Evolutionary conservation across 2,113 vertebrate species (phyloP).

Genomic region (Ploceus nigricollis): DNA sequence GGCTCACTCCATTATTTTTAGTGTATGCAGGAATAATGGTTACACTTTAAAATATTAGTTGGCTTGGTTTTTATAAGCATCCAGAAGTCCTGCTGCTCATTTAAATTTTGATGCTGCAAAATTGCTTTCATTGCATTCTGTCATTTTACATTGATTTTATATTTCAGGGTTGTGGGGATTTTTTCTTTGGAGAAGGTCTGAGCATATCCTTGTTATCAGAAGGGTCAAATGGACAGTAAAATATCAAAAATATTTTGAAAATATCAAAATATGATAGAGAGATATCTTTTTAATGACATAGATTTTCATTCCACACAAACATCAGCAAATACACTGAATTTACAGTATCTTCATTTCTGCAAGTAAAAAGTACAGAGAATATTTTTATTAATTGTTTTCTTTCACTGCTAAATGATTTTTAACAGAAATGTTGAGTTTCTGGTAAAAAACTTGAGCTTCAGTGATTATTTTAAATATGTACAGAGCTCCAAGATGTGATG

Average conservation of each 20-base stretch:
- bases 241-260: too few species aligned
- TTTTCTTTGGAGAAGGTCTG: background rate
- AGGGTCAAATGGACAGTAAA: conserved; percentile 3
- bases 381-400: background rate
- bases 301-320: background rate
- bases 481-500: too few species aligned
- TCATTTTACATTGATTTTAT: conserved; percentile 34
- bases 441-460: background rate
- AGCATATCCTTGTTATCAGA: conserved; percentile 33
- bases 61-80: conserved; percentile 8
- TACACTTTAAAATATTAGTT: background rate
- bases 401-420: background rate
- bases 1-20: background rate
- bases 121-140: conserved; percentile 39
- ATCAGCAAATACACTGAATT: background rate
- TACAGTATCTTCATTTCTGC: background rate
- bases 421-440: background rate
- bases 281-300: background rate
- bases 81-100: background rate
- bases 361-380: background rate
- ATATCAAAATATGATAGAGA: background rate
- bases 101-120: conserved; percentile 26
- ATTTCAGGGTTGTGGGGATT: fast-evolving
- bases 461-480: background rate
- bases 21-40: fast-evolving